Percentiles rank a stretch among this genome's conserved stretches.
These are phyloP conservation scores for Silurus meridionalis DNA, from an alignment of 2,113 vertebrate species.

Conservation along the genomic window DNA sequence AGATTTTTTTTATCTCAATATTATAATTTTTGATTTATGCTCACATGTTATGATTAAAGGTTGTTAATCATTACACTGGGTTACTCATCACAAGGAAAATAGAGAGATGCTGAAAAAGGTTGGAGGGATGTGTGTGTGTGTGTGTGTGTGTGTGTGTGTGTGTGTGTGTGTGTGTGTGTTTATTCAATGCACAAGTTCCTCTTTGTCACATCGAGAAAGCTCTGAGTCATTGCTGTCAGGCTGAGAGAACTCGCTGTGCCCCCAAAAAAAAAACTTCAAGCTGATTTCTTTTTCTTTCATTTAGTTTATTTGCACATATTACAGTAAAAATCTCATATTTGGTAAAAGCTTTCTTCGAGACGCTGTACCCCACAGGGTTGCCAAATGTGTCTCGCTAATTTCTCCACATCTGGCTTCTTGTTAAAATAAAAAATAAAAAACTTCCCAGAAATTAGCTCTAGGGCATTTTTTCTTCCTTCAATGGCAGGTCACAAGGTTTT, in stretches of 20 bases:
- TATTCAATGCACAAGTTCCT: constrained; percentile 29
- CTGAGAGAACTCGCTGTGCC: constrained; percentile 23
- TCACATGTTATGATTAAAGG: constrained; percentile 24
- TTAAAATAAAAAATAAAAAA: not conserved
- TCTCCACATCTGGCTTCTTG: not conserved
- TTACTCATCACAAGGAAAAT: constrained; percentile 36
- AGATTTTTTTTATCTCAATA: not conserved
- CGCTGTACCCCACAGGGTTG: not conserved
- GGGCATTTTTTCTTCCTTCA: not conserved
- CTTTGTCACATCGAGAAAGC: constrained; percentile 7
- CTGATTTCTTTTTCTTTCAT: not conserved
- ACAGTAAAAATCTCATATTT: not conserved
- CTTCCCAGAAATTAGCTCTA: not conserved
- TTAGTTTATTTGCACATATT: not conserved
- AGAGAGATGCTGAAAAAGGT: not conserved
- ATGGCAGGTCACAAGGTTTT: not conserved
- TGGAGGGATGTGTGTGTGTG: not conserved
- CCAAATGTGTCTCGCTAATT: not conserved
- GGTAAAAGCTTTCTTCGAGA: not conserved
- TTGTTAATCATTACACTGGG: constrained; percentile 27
- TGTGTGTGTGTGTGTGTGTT: not conserved
- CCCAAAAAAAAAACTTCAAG: not conserved
- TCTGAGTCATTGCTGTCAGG: constrained; percentile 24
- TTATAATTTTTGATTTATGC: constrained; percentile 27
- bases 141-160: constrained; percentile 14